Percentiles rank a stretch among this genome's conserved stretches.
Evolutionary conservation across 92 coral and sea anemone species (phyloP).

Genomic region (Paragorgia papillata): DNA sequence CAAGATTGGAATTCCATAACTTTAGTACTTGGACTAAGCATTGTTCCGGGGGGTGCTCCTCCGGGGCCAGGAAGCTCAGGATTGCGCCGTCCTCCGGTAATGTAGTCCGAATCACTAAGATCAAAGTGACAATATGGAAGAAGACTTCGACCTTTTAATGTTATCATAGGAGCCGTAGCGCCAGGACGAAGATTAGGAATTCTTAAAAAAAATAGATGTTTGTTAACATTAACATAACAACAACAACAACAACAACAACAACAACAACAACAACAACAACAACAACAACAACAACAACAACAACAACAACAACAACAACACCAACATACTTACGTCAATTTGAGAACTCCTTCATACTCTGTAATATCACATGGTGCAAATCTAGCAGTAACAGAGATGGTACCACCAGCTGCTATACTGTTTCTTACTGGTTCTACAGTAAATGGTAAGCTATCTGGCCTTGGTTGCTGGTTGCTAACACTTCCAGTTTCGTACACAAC

Average conservation of each 20-base stretch:
- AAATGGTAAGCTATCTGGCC: slow-evolving; percentile 84
- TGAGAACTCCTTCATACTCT: slow-evolving; percentile 70
- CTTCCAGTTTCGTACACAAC: slow-evolving; percentile 94
- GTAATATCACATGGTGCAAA: slow-evolving; percentile 90
- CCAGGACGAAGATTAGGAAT: slow-evolving; percentile 77
- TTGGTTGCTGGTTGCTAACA: slow-evolving; percentile 72
- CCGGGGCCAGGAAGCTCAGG: slow-evolving; percentile 95
- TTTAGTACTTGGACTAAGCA: slow-evolving; percentile 89
- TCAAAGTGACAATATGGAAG: slow-evolving; percentile 99
- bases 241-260: not conserved
- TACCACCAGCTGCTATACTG: slow-evolving; percentile 82
- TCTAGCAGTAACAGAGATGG: slow-evolving; percentile 69
- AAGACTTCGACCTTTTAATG: slow-evolving; percentile 82
- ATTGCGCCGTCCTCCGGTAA: slow-evolving; percentile 93
- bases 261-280: too few species aligned
- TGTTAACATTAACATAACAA: not conserved
- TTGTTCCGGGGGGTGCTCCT: slow-evolving; percentile 99
- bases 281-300: not conserved
- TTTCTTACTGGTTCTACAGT: slow-evolving; percentile 86
- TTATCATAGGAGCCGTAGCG: slow-evolving; percentile 56
- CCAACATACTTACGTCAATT: slow-evolving; percentile 61
- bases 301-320: not conserved
- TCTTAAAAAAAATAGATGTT: slow-evolving; percentile 38
- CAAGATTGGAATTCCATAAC: slow-evolving; percentile 98
- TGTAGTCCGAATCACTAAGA: slow-evolving; percentile 89